Conservation (phyloP, 2,888 invertebrate genomes). For the Epinotia brunnichana region DNA sequence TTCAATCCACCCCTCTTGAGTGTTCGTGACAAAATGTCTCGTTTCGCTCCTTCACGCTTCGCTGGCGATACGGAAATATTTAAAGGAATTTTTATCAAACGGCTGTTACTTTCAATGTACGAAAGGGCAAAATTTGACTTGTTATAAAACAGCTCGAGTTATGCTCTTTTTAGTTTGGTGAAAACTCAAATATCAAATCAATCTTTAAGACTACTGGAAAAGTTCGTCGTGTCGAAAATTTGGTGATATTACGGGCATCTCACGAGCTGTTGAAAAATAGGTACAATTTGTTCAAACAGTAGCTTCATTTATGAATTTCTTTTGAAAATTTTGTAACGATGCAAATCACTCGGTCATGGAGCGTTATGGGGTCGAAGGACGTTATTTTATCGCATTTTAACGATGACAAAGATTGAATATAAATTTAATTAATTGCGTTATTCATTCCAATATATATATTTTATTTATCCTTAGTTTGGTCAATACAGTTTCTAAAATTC, state of each 20-base stretch:
- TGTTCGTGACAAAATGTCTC: conserved; percentile 44
- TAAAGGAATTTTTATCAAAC: conserved; percentile 35
- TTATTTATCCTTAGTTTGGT: too few relatives aligned
- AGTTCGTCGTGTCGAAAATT: neutral
- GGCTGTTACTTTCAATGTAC: conserved; percentile 31
- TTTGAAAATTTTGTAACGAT: too few relatives aligned
- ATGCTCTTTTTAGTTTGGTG: neutral
- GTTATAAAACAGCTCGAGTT: neutral
- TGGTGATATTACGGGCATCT: neutral
- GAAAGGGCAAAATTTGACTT: conserved; percentile 6
- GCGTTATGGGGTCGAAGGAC: neutral
- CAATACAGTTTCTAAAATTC: too few relatives aligned
- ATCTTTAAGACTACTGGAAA: too few relatives aligned
- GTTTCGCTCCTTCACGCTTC: conserved; percentile 39
- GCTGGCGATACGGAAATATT: conserved; percentile 38
- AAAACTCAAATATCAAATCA: neutral
- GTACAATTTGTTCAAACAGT: neutral
- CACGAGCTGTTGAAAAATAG: neutral
- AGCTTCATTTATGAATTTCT: too few relatives aligned
- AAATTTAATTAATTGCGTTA: too few relatives aligned
- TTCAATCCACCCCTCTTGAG: conserved; percentile 21
- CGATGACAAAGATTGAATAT: too few relatives aligned
- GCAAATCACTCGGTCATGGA: neutral
- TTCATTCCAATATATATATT: too few relatives aligned
- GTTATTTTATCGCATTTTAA: neutral